These are phyloP conservation scores for Hybognathus amarus DNA, from an alignment of 2,797 vertebrate species.

Conservation along the genomic window DNA sequence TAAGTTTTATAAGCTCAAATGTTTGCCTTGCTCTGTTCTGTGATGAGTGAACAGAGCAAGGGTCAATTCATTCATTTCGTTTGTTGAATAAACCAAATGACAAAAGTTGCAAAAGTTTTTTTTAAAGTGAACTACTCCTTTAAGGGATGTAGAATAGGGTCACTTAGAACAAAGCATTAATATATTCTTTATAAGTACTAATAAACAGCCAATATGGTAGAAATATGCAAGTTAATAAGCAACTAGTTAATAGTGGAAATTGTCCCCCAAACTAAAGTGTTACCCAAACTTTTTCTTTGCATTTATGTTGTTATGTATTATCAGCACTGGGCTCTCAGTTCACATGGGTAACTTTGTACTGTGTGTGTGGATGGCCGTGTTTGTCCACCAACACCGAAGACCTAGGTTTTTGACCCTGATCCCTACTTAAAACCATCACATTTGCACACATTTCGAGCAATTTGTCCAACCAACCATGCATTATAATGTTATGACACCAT, in stretches of 20 bases:
- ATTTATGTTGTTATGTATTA: background rate
- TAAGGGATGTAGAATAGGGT: background rate
- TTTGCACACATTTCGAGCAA: background rate
- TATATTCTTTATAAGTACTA: background rate
- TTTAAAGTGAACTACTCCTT: too few species aligned
- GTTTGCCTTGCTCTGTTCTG: too few species aligned
- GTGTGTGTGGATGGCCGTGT: background rate
- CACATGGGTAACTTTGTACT: background rate
- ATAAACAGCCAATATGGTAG: background rate
- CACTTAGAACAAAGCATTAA: background rate
- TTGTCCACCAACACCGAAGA: background rate
- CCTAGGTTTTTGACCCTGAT: background rate
- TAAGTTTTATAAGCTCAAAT: too few species aligned
- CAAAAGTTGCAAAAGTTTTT: too few species aligned
- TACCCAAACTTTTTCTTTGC: background rate
- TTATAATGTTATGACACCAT: background rate
- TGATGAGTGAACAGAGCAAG: too few species aligned
- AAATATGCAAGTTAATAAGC: background rate
- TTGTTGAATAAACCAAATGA: too few species aligned
- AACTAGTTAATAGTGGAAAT: background rate
- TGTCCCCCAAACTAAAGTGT: background rate
- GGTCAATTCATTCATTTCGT: too few species aligned
- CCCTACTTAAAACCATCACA: background rate
- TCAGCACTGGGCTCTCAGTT: background rate
- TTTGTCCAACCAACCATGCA: conserved; percentile 9